Evolutionary conservation across 1,140 invertebrate genomes (phyloP).

Genomic region (Pollicipes pollicipes): DNA sequence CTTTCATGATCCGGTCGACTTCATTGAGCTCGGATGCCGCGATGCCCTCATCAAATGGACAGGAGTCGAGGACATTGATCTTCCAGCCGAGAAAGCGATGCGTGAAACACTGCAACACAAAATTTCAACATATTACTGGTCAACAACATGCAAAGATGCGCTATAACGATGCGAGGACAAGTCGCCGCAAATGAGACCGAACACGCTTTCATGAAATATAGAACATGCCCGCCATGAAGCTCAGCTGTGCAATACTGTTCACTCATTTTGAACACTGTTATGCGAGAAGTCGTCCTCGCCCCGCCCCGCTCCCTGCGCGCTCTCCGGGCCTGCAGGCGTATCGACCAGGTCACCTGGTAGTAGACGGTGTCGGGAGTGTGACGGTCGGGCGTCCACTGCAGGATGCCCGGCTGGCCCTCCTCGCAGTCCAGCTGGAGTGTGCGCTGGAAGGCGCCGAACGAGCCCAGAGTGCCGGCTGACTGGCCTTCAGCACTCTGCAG

Average conservation of each 20-base stretch:
- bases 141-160: no score
- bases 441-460: slow-evolving; percentile 50
- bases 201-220: no score
- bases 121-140: no score
- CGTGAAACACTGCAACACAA: slow-evolving; percentile 72
- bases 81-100: slow-evolving; percentile 87
- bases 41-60: slow-evolving; percentile 23
- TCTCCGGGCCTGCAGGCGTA: background rate
- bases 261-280: no score
- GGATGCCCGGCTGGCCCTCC: slow-evolving; percentile 43
- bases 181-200: no score
- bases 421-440: slow-evolving; percentile 56
- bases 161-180: no score
- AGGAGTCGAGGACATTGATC: slow-evolving; percentile 71
- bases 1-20: no score
- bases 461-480: slow-evolving; percentile 36
- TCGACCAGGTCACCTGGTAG: slow-evolving; percentile 51
- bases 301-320: background rate
- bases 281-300: background rate
- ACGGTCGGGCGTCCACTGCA: slow-evolving; percentile 60
- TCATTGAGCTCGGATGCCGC: no score
- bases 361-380: slow-evolving; percentile 61
- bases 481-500: slow-evolving; percentile 50
- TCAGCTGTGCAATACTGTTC: no score
- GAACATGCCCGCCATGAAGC: no score